A percentile compares a stretch with the other conserved stretches of the same genome.
phyloP scores from a whole-genome alignment of 1,140 invertebrate species.

The Spodoptera litura region DNA sequence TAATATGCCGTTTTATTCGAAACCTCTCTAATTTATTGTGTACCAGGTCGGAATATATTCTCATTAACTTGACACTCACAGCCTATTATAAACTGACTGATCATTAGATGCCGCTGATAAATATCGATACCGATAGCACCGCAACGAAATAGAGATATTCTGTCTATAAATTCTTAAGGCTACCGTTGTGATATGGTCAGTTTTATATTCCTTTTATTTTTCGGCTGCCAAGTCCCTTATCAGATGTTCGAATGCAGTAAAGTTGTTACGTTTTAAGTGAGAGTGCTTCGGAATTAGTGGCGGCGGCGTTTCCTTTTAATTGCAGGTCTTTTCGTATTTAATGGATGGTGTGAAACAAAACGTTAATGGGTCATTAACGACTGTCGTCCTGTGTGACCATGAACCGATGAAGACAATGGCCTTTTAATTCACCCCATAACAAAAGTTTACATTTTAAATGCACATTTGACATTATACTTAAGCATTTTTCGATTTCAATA shows the following conservation, averaged over 20 bases:
- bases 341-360: constrained; percentile 76
- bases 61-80: constrained; percentile 82
- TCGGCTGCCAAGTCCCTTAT: constrained; percentile 63
- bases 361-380: constrained; percentile 75
- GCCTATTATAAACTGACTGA: constrained; percentile 77
- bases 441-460: constrained; percentile 36
- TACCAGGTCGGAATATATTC: constrained; percentile 77
- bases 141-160: constrained; percentile 77
- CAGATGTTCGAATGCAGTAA: constrained; percentile 61
- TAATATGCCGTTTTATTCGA: constrained; percentile 80
- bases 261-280: constrained; percentile 55
- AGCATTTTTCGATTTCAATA: constrained; percentile 18
- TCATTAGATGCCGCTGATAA: constrained; percentile 78
- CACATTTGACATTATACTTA: constrained; percentile 29
- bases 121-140: constrained; percentile 63
- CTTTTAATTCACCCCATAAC: constrained; percentile 41
- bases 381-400: constrained; percentile 66
- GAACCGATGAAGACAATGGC: constrained; percentile 53
- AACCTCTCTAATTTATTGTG: constrained; percentile 78
- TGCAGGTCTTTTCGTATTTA: constrained; percentile 64
- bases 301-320: constrained; percentile 66
- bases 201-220: constrained; percentile 51
- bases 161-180: constrained; percentile 68
- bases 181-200: constrained; percentile 62
- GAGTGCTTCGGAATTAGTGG: constrained; percentile 52